phyloP scores from a whole-genome alignment of 2,888 invertebrate species.

The Helobdella robusta region DNA sequence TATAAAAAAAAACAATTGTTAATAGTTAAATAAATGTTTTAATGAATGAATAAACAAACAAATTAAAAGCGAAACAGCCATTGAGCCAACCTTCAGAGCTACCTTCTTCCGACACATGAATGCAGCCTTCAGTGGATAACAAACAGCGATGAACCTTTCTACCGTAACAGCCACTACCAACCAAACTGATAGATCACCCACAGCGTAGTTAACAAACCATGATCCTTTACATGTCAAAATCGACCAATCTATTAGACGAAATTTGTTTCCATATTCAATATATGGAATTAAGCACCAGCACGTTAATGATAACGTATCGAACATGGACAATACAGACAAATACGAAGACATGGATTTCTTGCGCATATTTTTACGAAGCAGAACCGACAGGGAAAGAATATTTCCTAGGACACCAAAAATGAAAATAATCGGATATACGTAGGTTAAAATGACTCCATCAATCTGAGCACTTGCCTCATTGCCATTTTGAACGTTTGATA shows the following conservation, averaged over 20 bases:
- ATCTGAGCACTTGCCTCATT: too few species aligned
- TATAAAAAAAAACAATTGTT: too few species aligned
- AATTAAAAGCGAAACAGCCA: too few species aligned
- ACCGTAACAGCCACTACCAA: slow-evolving; percentile 35
- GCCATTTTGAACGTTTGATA: too few species aligned
- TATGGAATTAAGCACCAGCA: slow-evolving; percentile 42
- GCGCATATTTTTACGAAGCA: slow-evolving; percentile 41
- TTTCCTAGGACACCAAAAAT: slow-evolving; percentile 45
- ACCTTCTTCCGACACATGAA: slow-evolving; percentile 40
- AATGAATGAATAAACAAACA: too few species aligned
- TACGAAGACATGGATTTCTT: slow-evolving; percentile 44
- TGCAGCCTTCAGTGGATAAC: slow-evolving; percentile 42
- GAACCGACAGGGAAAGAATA: slow-evolving; percentile 42
- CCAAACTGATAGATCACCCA: slow-evolving; percentile 41
- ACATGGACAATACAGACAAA: slow-evolving; percentile 41
- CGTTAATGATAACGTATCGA: slow-evolving; percentile 43
- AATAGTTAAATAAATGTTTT: too few species aligned
- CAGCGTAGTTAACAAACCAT: slow-evolving; percentile 40
- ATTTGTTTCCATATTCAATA: slow-evolving; percentile 41
- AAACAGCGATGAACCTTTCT: slow-evolving; percentile 39
- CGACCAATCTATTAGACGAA: slow-evolving; percentile 38
- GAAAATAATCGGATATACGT: slow-evolving; percentile 42
- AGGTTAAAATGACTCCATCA: slow-evolving; percentile 38
- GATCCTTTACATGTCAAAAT: slow-evolving; percentile 42
- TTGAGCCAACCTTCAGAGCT: slow-evolving; percentile 40